These are phyloP conservation scores for Pangasius larnaudii DNA, from an alignment of 2,797 vertebrate genomes.

Conservation along the genomic window DNA sequence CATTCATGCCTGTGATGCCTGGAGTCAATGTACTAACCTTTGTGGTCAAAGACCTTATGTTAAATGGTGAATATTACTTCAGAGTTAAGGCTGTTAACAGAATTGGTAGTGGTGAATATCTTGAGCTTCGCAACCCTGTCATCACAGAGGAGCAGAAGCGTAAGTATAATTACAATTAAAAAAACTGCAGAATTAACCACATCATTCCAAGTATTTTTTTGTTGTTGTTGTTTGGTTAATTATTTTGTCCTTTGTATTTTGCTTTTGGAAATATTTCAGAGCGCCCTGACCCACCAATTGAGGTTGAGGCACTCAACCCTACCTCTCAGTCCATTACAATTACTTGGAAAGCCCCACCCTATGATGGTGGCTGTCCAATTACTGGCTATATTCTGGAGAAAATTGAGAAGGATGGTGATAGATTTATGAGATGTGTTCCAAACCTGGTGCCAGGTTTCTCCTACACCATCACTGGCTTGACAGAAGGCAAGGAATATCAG, in stretches of 20 bases:
- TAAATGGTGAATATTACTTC: conserved; percentile 95
- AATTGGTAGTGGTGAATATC: conserved; percentile 90
- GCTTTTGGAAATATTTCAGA: conserved; percentile 72
- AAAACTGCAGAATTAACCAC: not conserved
- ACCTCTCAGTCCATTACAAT: conserved; percentile 90
- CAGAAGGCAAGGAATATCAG: conserved; percentile 89
- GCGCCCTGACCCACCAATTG: conserved; percentile 94
- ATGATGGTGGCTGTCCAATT: conserved; percentile 94
- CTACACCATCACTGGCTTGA: conserved; percentile 86
- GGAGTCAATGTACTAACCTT: conserved; percentile 86
- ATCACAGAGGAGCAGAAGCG: conserved; percentile 92
- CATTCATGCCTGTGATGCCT: conserved; percentile 91
- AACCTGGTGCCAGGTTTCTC: conserved; percentile 87
- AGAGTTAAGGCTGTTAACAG: conserved; percentile 97
- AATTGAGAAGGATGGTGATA: conserved; percentile 90
- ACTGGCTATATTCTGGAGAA: conserved; percentile 96
- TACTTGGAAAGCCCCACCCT: conserved; percentile 93
- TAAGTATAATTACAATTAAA: conserved; percentile 69
- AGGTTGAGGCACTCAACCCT: conserved; percentile 88
- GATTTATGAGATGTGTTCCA: conserved; percentile 87
- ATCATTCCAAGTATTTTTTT: not conserved
- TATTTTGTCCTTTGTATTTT: not conserved
- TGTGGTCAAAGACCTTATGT: conserved; percentile 90
- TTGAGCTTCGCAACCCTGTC: conserved; percentile 90
- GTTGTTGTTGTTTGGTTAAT: not conserved